Percentiles rank a stretch among this genome's conserved stretches.
Conservation (phyloP, 2,797 vertebrate species). For the Hydrophis major region DNA sequence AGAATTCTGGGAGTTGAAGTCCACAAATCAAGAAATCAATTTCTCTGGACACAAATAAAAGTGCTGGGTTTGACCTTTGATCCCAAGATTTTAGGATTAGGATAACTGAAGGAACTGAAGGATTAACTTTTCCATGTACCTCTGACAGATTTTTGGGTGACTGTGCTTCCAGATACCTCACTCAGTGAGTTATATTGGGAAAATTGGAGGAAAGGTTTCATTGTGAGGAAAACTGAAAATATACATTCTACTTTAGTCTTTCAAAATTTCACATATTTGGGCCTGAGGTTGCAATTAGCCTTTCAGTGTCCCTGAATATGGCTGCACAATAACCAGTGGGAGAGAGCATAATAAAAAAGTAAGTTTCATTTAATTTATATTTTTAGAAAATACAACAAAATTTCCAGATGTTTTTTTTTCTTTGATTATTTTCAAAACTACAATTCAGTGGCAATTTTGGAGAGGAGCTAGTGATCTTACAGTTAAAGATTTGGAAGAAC, state of each 20-base stretch:
- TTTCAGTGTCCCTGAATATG: no score
- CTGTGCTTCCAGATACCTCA: neutral
- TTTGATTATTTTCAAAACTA: no score
- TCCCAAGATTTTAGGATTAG: neutral
- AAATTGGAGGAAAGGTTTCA: neutral
- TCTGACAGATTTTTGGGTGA: neutral
- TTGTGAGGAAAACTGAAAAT: neutral
- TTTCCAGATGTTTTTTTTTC: no score
- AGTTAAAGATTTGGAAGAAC: no score
- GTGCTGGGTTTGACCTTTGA: neutral
- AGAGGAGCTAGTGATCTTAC: no score
- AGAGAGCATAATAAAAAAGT: no score
- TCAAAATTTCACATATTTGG: neutral
- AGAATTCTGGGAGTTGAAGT: neutral
- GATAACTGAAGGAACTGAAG: neutral
- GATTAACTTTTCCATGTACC: neutral
- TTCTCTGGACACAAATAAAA: neutral
- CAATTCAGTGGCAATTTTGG: no score
- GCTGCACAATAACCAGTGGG: no score
- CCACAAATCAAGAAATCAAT: neutral
- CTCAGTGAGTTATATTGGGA: neutral
- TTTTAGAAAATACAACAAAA: no score
- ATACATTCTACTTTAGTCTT: neutral
- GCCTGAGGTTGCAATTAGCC: neutral
- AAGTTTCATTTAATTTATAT: no score